Evolutionary conservation across 2,113 vertebrate genomes (phyloP), one percentile per base, ranked within the genome.

Genomic region (Ancistrus triradiatus): DNA sequence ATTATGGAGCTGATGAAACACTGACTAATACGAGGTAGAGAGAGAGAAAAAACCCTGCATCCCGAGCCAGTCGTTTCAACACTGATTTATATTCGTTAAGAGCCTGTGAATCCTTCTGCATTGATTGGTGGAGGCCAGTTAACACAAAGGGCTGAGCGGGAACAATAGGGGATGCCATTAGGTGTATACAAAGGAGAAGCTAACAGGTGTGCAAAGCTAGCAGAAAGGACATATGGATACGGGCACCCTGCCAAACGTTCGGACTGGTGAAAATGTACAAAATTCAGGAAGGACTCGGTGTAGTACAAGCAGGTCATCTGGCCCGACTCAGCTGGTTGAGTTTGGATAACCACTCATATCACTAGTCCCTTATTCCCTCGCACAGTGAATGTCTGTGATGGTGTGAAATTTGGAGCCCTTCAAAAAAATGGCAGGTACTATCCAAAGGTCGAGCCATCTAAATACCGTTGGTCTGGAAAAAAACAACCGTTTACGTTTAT

Each of bases 101-200:
- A 40, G 7, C 35, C 18, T 63, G 27, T 63, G 53, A 68, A 56
- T 27, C 37, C 43, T 22, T 21, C 33, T 21, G 17, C 14, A 63
- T 42, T 68, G 56, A 61, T 25, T 52, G 27, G 15, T 53, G n/a
- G 27, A 46, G 48, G n/a, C n/a, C 18, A 40, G 57, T 38, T 21
- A 31, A 5, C 48, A 61, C 40, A 44, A 68, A 52, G 28, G 49
- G 25, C 19, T n/a, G 2, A n/a, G 48, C 6, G 27, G 18, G 48
- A 37, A 68, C 56, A 60, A 68, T 68, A 43, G 38, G 17, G 47
- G 21, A 43, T 68, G 65, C 60, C 46, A 27, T 48, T 52, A 22
- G 48, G 47, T 52, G 31, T 52, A 46, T 25, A 60, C 48, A 68
- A 68, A 68, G 47, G 66, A 25, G 43, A 59, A 52, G 57, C 47